Base-by-base conservation (phyloP, 1,140 invertebrate genomes). In the Drosophila albomicans region DNA sequence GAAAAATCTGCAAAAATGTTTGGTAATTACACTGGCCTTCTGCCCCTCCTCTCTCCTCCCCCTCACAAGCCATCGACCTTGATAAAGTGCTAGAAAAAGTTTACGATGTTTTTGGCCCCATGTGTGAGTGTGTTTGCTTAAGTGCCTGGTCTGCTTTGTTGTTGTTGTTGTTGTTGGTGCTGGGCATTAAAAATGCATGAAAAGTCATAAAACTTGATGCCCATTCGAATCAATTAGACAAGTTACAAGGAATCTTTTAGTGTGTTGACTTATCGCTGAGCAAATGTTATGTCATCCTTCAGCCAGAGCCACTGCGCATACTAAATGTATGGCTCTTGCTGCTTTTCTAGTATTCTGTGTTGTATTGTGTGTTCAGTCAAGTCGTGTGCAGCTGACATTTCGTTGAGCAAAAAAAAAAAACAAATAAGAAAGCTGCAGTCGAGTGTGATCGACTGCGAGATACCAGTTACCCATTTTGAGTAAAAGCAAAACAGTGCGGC, bases 271-370 rank as follows among this genome's bases (percentile, higher is more conserved):
- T 46, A 65, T 66, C 48, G 28, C 59, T 35, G 49, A 74, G 48
- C 67, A 86, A 86, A 86, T 87, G 79, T 87, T 87, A 79, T 72
- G 71, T 71, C 72, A 74, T 79, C 72, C 72, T 48, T 48, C 49
- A 16, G n/a, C 8, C 8, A 6, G 54, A 59, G 15, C 35, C 43
- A 32, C 35, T 62, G 48, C 66, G 51, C 35, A 38, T 38, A 38
- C 35, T 38, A 38, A 38, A 38, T 38, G 35, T 10, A 10, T 38
- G 35, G 35, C 35, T 38, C 35, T 38, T 38, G 35, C 8, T 38
- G 20, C 20, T 25, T 25, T 25, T 25, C 20, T 25, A 25, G 20
- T 25, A 25, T 25, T 25, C 20, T 38, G 35, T 38, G 73, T 48
- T 45, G 61, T 58, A 48, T 20, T 62, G 63, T 75, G 72, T 65